Base-by-base conservation (phyloP, 2,888 invertebrate genomes). In the Trachelus stipa region DNA sequence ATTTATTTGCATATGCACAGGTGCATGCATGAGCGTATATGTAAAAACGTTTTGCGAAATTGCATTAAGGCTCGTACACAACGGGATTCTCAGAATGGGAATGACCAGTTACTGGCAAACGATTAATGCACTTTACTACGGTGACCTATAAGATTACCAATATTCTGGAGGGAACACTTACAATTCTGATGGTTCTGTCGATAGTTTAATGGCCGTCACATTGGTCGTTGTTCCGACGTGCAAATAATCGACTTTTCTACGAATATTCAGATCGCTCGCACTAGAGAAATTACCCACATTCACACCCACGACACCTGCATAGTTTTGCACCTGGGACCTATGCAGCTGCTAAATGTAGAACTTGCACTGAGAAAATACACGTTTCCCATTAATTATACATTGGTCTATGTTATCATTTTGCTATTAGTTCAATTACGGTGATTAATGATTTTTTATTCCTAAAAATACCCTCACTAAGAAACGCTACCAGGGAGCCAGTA, bases 1-100 rank as follows among this genome's bases (percentile, higher is more conserved):
- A 81, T 82, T 83, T 80, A 79, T 83, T 85, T 82, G 79, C 79
- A 76, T 73, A 69, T 69, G 77, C 78, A 76, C 37, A 76, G 77
- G 69, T 68, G 71, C 71, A 71, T 71, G 30, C 71, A 71, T 11
- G 31, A 33, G 71, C 31, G 71, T 34, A 15, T 34, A 31, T 34
- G 71, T 71, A 34, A 71, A 34, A 34, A 34, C 71, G 71, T 71
- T 71, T 71, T 71, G 71, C 71, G 31, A 31, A 12, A 71, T 71
- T 71, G 15, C 33, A 71, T 71, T 56, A 56, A 56, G 56, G 23
- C 56, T 23, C 23, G 56, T 56, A 23, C 56, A 56, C 23, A 56
- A 9, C 23, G 56, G 40, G 56, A 56, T 56, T 56, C 56, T 23
- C 56, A 56, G 56, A 56, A 56, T 56, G 56, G 56, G 56, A 56